These are phyloP conservation scores for Melanogrammus aeglefinus DNA, from an alignment of 2,797 vertebrate genomes.

Conservation along the genomic window DNA sequence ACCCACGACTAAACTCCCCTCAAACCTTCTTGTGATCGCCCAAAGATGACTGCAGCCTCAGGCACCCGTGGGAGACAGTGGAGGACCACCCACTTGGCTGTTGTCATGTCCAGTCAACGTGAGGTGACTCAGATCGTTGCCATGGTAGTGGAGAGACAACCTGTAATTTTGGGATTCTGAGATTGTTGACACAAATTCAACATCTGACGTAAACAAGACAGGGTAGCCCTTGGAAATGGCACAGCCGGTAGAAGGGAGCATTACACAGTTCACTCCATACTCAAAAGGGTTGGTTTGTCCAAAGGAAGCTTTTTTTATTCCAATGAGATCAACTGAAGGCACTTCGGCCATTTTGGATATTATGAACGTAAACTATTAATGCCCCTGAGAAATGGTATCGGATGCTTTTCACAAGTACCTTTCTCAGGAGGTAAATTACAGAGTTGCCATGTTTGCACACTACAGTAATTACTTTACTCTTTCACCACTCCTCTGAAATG, in stretches of 20 bases:
- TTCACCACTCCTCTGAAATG: constrained; percentile 35
- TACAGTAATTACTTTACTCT: constrained; percentile 36
- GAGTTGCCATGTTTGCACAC: constrained; percentile 30
- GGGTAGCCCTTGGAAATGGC: constrained; percentile 9
- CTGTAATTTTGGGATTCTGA: constrained; percentile 52
- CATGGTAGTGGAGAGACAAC: constrained; percentile 48
- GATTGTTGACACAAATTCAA: constrained; percentile 43
- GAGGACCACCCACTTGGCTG: constrained; percentile 63
- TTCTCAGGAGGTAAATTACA: constrained; percentile 39
- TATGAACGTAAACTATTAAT: not conserved
- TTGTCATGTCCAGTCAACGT: constrained; percentile 32
- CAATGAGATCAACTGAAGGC: not conserved
- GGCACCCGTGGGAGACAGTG: constrained; percentile 25
- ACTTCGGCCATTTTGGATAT: not conserved
- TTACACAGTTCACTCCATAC: not conserved
- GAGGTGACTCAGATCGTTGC: constrained; percentile 51
- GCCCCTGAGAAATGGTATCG: not conserved
- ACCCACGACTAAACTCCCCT: not conserved
- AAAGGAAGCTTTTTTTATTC: not conserved
- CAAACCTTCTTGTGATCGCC: constrained; percentile 40
- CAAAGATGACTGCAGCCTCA: constrained; percentile 27
- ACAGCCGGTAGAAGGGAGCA: not conserved
- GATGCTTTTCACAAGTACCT: constrained; percentile 10
- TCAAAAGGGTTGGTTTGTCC: not conserved
- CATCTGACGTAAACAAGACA: constrained; percentile 27